A percentile compares a stretch with the other conserved stretches of the same genome.
These are phyloP conservation scores for Sipha flava DNA, from an alignment of 1,140 invertebrate species.

Conservation along the genomic window DNA sequence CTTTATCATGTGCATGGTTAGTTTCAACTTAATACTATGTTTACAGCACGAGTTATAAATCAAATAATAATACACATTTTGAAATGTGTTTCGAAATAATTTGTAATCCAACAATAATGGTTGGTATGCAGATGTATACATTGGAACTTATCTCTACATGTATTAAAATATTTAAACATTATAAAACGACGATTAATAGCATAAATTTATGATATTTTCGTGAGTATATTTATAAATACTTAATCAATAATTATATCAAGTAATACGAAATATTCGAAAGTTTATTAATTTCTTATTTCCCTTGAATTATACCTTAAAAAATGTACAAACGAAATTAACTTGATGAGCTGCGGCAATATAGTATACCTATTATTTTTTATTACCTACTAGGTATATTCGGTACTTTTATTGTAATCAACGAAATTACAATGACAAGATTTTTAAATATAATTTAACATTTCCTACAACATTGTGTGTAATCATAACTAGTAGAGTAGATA, in stretches of 20 bases:
- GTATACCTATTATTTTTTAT: too few relatives aligned
- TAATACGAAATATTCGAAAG: too few relatives aligned
- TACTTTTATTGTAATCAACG: background rate
- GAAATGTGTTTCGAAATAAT: background rate
- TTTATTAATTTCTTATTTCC: too few relatives aligned
- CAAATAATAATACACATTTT: background rate
- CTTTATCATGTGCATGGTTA: background rate
- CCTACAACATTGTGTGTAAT: background rate
- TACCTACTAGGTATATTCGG: background rate
- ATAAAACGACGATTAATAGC: too few relatives aligned
- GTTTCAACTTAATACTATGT: background rate
- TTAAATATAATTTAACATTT: background rate
- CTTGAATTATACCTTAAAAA: too few relatives aligned
- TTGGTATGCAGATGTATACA: too few relatives aligned
- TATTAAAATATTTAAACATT: too few relatives aligned
- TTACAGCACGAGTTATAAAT: background rate
- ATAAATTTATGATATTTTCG: background rate
- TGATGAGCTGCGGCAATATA: too few relatives aligned
- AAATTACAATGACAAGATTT: background rate
- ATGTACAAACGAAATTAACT: too few relatives aligned
- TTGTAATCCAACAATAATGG: too few relatives aligned
- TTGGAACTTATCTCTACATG: too few relatives aligned
- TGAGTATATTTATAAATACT: background rate
- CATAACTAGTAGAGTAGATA: background rate
- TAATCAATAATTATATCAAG: background rate